These are phyloP conservation scores for Garra rufa DNA, from an alignment of 2,113 vertebrate species.

Conservation along the genomic window DNA sequence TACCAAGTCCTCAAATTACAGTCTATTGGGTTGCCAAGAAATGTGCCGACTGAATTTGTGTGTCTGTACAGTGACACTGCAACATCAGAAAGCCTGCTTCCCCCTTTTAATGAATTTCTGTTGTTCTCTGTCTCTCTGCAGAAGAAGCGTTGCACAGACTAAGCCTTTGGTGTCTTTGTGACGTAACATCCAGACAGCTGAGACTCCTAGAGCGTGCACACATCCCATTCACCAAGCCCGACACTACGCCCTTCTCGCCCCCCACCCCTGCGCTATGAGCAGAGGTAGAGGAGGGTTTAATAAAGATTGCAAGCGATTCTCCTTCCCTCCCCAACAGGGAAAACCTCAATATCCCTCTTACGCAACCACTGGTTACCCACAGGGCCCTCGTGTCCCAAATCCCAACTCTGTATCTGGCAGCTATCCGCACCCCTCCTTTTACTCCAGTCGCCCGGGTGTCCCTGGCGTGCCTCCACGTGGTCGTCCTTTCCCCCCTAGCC, in stretches of 20 bases:
- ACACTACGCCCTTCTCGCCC: constrained; percentile 58
- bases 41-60: background rate
- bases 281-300: constrained; percentile 79
- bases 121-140: constrained; percentile 47
- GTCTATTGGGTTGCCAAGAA: constrained; percentile 17
- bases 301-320: constrained; percentile 69
- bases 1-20: constrained; percentile 69
- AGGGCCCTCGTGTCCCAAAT: constrained; percentile 12
- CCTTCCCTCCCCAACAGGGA: constrained; percentile 58
- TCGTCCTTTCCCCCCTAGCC: constrained; percentile 7
- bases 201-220: background rate
- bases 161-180: background rate
- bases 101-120: background rate
- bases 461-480: background rate
- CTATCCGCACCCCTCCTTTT: background rate
- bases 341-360: constrained; percentile 59
- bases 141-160: constrained; percentile 11
- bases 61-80: background rate
- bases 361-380: background rate
- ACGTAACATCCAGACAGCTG: background rate
- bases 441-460: constrained; percentile 20
- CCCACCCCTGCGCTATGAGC: constrained; percentile 83
- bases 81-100: background rate
- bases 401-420: background rate
- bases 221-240: constrained; percentile 50